Evolutionary conservation across 2,888 invertebrate genomes (phyloP), one percentile per base, ranked within the genome.

Genomic region (Apodemia duryi): DNA sequence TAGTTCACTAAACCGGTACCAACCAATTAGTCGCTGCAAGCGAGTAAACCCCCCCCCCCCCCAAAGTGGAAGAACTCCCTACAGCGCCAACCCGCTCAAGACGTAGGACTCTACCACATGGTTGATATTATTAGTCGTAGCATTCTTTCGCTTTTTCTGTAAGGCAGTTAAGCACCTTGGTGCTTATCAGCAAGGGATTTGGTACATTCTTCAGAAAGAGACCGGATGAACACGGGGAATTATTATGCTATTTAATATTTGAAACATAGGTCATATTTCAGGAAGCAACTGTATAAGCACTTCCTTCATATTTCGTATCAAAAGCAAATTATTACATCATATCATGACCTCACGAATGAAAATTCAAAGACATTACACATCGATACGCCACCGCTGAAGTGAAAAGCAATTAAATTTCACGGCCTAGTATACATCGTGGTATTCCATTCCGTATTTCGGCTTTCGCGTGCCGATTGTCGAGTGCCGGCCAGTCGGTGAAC

Each of bases 341-440:
- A 54, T 29, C 54, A 29, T 11, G 28, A 52, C 9, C 29, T 54
- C 54, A 54, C 54, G 28, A 54, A 54, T 54, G 32, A 32, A 32
- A 57, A 57, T 57, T 11, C 57, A 35, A 57, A 32, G 32, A 6
- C 32, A 57, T 57, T 57, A 57, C 32, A 32, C 57, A 57, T 57
- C 29, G 11, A 29, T 32, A 57, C 57, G 57, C 35, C 57, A 60
- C 6, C 13, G 57, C 57, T 60, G 57, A 35, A 60, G 57, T 11
- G 57, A 60, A 60, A 60, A 60, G 35, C 32, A 60, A 60, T 60
- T 13, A 60, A n/a, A 29, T 60, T 60, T 60, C 57, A 60, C 57
- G 57, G 57, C 57, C 57, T 60, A 60, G 57, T 60, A 35, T 57
- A 29, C 51, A 51, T 51, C 51, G 51, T 38, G 38, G 38, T 51